A percentile compares a stretch with the other conserved stretches of the same genome.
These are phyloP conservation scores for Prosopocoilus inquinatus DNA, from an alignment of 2,888 invertebrate species.

Conservation along the genomic window DNA sequence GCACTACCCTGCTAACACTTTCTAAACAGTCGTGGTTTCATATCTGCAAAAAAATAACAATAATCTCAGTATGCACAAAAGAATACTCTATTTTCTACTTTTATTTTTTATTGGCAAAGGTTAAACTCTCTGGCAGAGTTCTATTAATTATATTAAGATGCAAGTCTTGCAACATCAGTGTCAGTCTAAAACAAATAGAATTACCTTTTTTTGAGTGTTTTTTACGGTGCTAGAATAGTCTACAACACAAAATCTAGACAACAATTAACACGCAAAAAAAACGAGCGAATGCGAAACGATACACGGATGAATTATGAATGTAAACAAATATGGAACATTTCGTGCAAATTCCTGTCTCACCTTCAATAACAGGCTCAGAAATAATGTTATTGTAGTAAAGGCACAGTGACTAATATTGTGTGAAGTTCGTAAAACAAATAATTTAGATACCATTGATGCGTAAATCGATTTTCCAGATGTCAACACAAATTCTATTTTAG, in stretches of 20 bases:
- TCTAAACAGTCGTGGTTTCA: slow-evolving; percentile 23
- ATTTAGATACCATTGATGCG: slow-evolving; percentile 49
- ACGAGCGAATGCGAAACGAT: background rate
- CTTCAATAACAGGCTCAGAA: slow-evolving; percentile 45
- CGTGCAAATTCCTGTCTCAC: slow-evolving; percentile 38
- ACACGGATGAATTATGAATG: slow-evolving; percentile 14
- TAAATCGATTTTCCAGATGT: slow-evolving; percentile 24
- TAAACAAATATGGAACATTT: slow-evolving; percentile 21
- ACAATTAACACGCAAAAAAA: background rate
- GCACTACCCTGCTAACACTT: slow-evolving; percentile 15
- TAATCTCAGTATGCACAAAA: slow-evolving; percentile 1
- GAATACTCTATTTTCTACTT: slow-evolving; percentile 7
- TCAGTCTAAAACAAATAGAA: too few species aligned
- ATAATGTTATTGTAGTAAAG: slow-evolving; percentile 39
- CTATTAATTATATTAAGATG: slow-evolving; percentile 11
- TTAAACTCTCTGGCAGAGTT: slow-evolving; percentile 16
- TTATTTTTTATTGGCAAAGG: slow-evolving; percentile 16
- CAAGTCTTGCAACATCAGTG: slow-evolving; percentile 13
- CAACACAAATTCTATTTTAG: slow-evolving; percentile 24
- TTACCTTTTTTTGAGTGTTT: too few species aligned
- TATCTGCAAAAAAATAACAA: slow-evolving; percentile 32
- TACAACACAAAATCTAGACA: too few species aligned
- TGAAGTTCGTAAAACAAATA: slow-evolving; percentile 43
- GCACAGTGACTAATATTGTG: slow-evolving; percentile 42
- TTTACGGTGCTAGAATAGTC: too few species aligned